Evolutionary conservation across 2,113 vertebrate genomes (phyloP), one percentile per base, ranked within the genome.

Genomic region (Paedocypris sp.): DNA sequence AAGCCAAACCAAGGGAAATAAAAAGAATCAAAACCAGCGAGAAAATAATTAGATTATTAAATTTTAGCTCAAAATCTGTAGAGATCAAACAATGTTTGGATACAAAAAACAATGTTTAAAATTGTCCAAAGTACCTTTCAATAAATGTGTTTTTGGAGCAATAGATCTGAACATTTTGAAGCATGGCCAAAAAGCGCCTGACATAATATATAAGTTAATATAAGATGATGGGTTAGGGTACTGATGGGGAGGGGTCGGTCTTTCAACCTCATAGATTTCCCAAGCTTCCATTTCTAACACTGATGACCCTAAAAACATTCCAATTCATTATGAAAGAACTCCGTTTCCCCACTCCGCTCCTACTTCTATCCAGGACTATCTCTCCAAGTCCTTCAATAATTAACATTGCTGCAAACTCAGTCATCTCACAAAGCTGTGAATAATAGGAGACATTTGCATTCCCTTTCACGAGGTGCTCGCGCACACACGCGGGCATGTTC

Each of bases 361-460:
- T 36, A 33, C 35, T 16, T 41, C 23, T 35, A 22, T 42, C 18
- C 25, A 23, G n/a, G 4, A 20, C 60, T 51, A 58, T 63, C 64
- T 64, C 70, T 49, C n/a, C 67, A 76, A 78, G 60, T 69, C 39
- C 49, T 3, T 35, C 64, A 59, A 72, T 78, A 76, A 77, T 79
- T 71, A 62, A 62, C 63, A 52, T 19, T 35, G 46, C 28, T 13
- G 49, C 53, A 66, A 56, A 60, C 77, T 69, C 64, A 68, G 63
- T 63, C 46, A 67, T 60, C 61, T 67, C 51, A 6, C 53, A 42
- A 58, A 49, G 68, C 61, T 54, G 70, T 65, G 67, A 69, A 67
- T 75, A 73, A 74, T 72, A 57, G 69, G 75, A 70, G 49, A 66
- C 63, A 77, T 80, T 81, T 80, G 72, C 75, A 76, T 77, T 73